Evolutionary conservation across 1,140 invertebrate species (phyloP).

Genomic region (Drosophila prosaltans): DNA sequence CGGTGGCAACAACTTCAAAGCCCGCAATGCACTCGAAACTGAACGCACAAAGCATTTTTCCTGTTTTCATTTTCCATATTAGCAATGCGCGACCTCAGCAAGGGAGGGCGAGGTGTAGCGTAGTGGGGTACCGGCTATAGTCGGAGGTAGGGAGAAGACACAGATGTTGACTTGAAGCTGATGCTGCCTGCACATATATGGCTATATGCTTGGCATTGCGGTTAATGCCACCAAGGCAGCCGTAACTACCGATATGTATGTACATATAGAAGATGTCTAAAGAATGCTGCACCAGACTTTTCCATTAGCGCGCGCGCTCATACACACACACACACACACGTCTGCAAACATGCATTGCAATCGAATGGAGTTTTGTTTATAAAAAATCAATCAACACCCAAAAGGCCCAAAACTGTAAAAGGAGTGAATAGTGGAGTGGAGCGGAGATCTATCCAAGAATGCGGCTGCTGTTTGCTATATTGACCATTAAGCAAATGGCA

Average conservation of each 20-base stretch:
- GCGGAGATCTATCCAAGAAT: slow-evolving; percentile 55
- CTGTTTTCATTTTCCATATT: slow-evolving; percentile 82
- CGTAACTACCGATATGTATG: slow-evolving; percentile 39
- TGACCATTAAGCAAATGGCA: slow-evolving; percentile 1
- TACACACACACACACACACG: slow-evolving; percentile 3
- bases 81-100: slow-evolving; percentile 67
- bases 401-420: slow-evolving; percentile 63
- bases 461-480: slow-evolving; percentile 30
- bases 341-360: not conserved
- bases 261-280: slow-evolving; percentile 51
- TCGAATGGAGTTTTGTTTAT: slow-evolving; percentile 62
- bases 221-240: slow-evolving; percentile 72
- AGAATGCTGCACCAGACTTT: slow-evolving; percentile 77
- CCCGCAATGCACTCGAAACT: slow-evolving; percentile 43
- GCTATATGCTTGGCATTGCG: slow-evolving; percentile 63
- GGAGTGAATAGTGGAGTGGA: slow-evolving; percentile 13
- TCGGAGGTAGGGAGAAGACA: slow-evolving; percentile 31
- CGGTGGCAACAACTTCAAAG: slow-evolving; percentile 44
- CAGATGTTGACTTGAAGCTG: slow-evolving; percentile 29
- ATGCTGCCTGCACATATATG: slow-evolving; percentile 51
- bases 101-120: slow-evolving; percentile 13
- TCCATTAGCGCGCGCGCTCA: slow-evolving; percentile 54
- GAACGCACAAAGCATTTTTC: slow-evolving; percentile 68
- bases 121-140: slow-evolving; percentile 19
- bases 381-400: slow-evolving; percentile 81